Conservation (phyloP, 2,888 invertebrate genomes). For the Hyles lineata region DNA sequence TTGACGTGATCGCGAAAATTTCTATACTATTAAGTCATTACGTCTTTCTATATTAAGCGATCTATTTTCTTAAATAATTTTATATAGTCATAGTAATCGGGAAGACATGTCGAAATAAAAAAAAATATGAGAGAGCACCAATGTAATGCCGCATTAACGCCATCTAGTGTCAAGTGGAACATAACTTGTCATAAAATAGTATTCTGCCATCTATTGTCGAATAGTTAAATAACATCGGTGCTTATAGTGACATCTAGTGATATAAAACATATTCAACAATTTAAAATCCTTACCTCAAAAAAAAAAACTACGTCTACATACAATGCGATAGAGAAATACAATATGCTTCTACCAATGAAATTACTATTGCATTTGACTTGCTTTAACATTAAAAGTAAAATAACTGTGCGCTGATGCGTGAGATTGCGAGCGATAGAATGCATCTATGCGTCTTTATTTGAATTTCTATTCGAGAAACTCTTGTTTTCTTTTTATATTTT, state of each 20-base stretch:
- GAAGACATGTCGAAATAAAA: no score
- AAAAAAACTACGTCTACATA: not conserved
- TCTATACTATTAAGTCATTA: no score
- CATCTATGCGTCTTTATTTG: not conserved
- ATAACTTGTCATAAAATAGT: not conserved
- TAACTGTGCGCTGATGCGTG: constrained; percentile 29
- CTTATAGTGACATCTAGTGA: not conserved
- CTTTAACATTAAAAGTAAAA: not conserved
- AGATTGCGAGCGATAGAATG: constrained; percentile 8
- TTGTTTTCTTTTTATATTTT: not conserved
- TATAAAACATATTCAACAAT: not conserved
- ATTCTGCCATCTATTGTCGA: constrained; percentile 40
- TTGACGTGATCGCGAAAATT: no score
- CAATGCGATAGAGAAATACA: not conserved
- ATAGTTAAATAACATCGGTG: constrained; percentile 34
- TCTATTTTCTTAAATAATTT: no score
- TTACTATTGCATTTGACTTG: not conserved
- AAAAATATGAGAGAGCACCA: no score
- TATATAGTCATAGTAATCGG: no score
- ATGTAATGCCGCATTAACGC: not conserved
- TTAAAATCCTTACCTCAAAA: not conserved
- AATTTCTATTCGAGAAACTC: not conserved
- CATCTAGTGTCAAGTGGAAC: not conserved
- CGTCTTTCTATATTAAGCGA: no score
- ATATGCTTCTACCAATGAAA: not conserved